Evolutionary conservation across 2,888 invertebrate genomes (phyloP), one percentile per base, ranked within the genome.

Genomic region (Nomada hirtipes): DNA sequence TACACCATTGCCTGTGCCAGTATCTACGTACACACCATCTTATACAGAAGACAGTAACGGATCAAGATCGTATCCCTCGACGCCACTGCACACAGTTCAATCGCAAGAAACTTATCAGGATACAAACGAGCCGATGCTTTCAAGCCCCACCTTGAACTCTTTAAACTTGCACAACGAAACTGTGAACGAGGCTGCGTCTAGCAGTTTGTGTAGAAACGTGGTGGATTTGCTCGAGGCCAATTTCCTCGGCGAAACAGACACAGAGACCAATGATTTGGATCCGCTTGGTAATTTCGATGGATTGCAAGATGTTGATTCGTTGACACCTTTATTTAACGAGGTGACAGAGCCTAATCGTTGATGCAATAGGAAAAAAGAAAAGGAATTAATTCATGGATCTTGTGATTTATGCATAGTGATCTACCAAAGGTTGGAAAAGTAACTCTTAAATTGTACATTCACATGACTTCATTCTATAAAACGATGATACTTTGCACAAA

Each of bases 11-110:
- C 93, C 94, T n/a, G 77, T 91, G 47, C 88, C 91, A 47, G 84
- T 89, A n/a, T 88, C 87, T 26, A 85, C 83, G 4, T 92, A 90
- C 61, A 84, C 90, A 11, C 79, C 90, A 13, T 86, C 90, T n/a
- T 92, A 91, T 52, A 79, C 90, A 2, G 93, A 93, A 36, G 92
- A 93, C 29, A 91, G 90, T 71, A 92, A 91, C 71, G 92, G 91
- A 2, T 97, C 97, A 18, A 96, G 97, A 91, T 97, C 97, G 0
- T 97, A 97, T 93, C 97, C 97, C 36, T 96, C 97, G 2, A 97
- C 97, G 23, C 97, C 97, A 20, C 95, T 96, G 88, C 92, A 93
- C 67, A 91, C 90, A 4, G 72, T 91, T 4, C 91, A 91, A 60
- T 88, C 90, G 9, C 86, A 87, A 23, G 91, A 90, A 7, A 83